A percentile compares a stretch with the other conserved stretches of the same genome.
phyloP scores from a whole-genome alignment of 2,888 invertebrate species.

The Drosophila fungiperda region DNA sequence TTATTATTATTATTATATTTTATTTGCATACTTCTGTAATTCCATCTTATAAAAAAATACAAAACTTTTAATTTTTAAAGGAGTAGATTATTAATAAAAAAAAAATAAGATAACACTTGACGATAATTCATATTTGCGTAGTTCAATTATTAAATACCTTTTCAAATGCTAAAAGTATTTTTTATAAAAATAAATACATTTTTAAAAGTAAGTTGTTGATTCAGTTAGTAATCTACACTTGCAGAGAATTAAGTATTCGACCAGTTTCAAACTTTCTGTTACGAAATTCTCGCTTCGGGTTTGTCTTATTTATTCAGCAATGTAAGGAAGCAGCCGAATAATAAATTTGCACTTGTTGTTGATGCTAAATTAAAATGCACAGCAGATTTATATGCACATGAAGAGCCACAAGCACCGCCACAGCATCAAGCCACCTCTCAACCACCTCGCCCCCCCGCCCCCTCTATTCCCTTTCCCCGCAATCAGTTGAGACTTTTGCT shows the following conservation, averaged over 20 bases:
- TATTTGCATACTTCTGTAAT: background rate
- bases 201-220: background rate
- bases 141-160: background rate
- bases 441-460: background rate
- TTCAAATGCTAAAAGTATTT: background rate
- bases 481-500: constrained; percentile 12
- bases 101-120: background rate
- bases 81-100: background rate
- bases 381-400: constrained; percentile 50
- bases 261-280: background rate
- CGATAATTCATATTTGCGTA: too few species aligned
- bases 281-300: background rate
- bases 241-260: constrained; percentile 8
- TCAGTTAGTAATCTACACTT: background rate
- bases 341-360: constrained; percentile 49
- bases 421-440: background rate
- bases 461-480: background rate
- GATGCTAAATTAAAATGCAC: constrained; percentile 53
- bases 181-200: background rate
- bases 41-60: background rate
- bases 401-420: background rate
- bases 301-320: constrained; percentile 18
- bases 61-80: background rate
- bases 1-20: too few species aligned
- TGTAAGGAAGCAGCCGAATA: constrained; percentile 15